Percentiles rank a stretch among this genome's conserved stretches.
These are phyloP conservation scores for Exephanes ischioxanthus DNA, from an alignment of 2,888 invertebrate species.

Conservation along the genomic window DNA sequence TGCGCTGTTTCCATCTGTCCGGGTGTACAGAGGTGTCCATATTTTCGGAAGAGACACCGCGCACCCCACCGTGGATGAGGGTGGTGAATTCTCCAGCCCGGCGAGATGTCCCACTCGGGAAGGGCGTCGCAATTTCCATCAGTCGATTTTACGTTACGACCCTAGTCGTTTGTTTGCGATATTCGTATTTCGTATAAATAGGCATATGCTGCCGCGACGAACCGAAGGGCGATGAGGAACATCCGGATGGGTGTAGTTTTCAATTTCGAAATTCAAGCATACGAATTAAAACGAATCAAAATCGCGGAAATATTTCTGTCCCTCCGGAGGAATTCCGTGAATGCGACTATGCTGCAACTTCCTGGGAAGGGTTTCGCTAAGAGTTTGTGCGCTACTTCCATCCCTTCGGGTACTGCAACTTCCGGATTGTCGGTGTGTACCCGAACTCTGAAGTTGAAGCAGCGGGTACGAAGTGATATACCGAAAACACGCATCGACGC, in stretches of 20 bases:
- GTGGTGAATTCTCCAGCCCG: not conserved
- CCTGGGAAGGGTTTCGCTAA: not conserved
- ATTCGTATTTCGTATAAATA: not conserved
- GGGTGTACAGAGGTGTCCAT: not conserved
- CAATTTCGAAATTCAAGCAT: not conserved
- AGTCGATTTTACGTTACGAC: not conserved
- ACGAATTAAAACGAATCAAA: not conserved
- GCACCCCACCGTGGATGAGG: not conserved
- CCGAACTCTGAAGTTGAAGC: constrained; percentile 23
- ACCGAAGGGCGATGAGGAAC: not conserved
- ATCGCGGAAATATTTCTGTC: not conserved
- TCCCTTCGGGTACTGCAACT: not conserved
- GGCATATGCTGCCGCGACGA: no score
- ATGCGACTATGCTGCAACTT: not conserved
- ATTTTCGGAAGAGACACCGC: not conserved
- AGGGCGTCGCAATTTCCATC: not conserved
- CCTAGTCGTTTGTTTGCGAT: not conserved
- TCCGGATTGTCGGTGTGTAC: constrained; percentile 1
- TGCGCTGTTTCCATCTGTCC: not conserved
- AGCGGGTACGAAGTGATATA: not conserved
- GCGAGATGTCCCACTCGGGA: not conserved
- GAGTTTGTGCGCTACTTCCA: not conserved
- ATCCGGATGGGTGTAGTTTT: not conserved
- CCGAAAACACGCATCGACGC: constrained; percentile 22
- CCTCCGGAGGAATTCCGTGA: not conserved